Conservation (phyloP, 2,113 vertebrate species). For the Bucco capensis region DNA sequence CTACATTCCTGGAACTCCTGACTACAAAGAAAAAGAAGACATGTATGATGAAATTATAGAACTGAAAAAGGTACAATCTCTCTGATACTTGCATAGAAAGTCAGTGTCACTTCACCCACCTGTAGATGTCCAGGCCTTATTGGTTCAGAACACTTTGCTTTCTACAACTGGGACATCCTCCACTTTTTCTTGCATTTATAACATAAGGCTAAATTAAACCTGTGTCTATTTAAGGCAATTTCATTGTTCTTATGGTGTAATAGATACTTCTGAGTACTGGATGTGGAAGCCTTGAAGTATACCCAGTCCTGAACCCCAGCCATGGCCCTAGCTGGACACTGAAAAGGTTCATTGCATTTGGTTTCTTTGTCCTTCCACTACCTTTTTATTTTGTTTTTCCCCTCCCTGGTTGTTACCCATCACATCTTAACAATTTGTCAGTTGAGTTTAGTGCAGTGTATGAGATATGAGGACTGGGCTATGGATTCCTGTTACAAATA, state of each 20-base stretch:
- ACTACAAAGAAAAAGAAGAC: slow-evolving; percentile 88
- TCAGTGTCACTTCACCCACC: background rate
- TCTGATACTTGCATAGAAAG: background rate
- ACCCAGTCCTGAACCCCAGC: background rate
- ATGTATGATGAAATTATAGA: slow-evolving; percentile 94
- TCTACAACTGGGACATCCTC: background rate
- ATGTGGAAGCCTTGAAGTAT: slow-evolving; percentile 8
- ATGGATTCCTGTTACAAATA: background rate
- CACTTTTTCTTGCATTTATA: background rate
- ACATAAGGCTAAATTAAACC: background rate
- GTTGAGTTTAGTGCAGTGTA: background rate
- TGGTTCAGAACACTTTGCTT: background rate
- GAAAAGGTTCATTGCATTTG: background rate
- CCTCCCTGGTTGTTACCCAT: background rate
- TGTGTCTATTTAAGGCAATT: background rate
- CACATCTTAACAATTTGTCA: background rate
- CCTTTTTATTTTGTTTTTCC: accelerated
- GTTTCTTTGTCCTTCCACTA: background rate
- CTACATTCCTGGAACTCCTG: slow-evolving; percentile 72
- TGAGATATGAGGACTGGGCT: background rate
- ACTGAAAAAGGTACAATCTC: slow-evolving; percentile 87
- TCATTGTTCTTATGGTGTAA: background rate
- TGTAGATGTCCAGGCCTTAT: background rate
- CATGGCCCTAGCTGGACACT: background rate
- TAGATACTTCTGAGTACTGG: slow-evolving; percentile 24